Percentiles rank a stretch among this genome's conserved stretches.
Conservation (phyloP, 2,113 vertebrate genomes). For the Psilopsiagon aymara region DNA sequence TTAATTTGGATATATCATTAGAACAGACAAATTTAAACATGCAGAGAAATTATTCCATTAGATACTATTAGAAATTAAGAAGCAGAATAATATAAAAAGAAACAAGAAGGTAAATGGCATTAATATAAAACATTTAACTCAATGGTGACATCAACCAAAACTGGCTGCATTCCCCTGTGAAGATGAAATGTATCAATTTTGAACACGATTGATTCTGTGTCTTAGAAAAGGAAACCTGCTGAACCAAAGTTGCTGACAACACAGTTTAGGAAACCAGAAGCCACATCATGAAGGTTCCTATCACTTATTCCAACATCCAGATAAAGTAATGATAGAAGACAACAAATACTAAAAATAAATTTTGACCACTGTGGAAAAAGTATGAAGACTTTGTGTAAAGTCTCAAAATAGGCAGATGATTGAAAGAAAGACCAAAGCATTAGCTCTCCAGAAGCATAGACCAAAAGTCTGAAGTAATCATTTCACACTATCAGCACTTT, state of each 20-base stretch:
- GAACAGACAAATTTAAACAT: neutral
- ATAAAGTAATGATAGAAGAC: neutral
- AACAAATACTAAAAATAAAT: neutral
- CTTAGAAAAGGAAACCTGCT: neutral
- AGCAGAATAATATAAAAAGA: neutral
- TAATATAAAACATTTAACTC: neutral
- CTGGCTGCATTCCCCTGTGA: neutral
- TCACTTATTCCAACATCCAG: neutral
- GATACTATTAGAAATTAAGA: neutral
- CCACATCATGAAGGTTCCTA: neutral
- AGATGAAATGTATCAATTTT: neutral
- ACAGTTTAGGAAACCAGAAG: neutral
- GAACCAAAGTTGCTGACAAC: neutral
- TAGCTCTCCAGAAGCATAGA: neutral
- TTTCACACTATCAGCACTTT: neutral
- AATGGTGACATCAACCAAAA: neutral
- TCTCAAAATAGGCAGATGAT: neutral
- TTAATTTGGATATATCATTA: neutral
- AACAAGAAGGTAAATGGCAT: neutral
- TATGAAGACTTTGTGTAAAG: neutral
- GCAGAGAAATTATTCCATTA: neutral
- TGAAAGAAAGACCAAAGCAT: neutral
- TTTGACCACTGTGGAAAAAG: neutral
- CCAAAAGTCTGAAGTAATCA: neutral
- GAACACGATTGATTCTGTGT: neutral